A percentile compares a stretch with the other conserved stretches of the same genome.
phyloP scores from a whole-genome alignment of 2,797 vertebrate species.

The Enteromius anoplus region DNA sequence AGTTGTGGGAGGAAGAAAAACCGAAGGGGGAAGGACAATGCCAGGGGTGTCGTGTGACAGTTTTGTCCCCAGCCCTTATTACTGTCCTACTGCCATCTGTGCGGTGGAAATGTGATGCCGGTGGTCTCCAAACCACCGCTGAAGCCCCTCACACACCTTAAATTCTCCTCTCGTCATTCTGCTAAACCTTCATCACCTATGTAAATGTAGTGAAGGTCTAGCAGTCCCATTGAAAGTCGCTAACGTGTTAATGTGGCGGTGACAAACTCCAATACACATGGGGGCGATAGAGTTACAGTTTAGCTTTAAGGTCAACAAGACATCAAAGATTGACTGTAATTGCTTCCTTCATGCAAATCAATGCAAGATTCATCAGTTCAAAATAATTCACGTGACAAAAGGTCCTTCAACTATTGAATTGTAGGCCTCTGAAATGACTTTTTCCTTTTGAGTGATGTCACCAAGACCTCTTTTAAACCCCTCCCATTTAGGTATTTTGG shows the following conservation, averaged over 20 bases:
- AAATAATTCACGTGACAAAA: background rate
- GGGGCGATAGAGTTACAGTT: background rate
- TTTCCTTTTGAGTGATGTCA: constrained; percentile 5
- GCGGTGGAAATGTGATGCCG: constrained; percentile 73
- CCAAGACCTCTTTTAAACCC: background rate
- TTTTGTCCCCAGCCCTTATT: constrained; percentile 71
- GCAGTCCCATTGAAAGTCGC: background rate
- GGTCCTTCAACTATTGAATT: background rate
- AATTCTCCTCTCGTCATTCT: constrained; percentile 29
- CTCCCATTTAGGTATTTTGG: background rate
- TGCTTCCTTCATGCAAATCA: background rate
- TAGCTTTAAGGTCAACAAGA: background rate
- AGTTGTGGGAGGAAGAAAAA: constrained; percentile 60
- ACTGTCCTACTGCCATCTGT: constrained; percentile 79
- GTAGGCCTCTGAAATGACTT: background rate
- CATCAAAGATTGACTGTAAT: background rate
- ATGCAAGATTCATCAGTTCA: background rate
- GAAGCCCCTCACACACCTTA: constrained; percentile 27
- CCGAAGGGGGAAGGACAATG: constrained; percentile 61
- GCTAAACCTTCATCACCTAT: constrained; percentile 35
- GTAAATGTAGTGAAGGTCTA: constrained; percentile 47
- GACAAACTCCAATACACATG: background rate
- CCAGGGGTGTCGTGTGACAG: constrained; percentile 60
- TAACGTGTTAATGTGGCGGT: background rate
- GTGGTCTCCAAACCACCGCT: constrained; percentile 42